A percentile compares a stretch with the other conserved stretches of the same genome.
Evolutionary conservation across 92 coral and sea anemone genomes (phyloP).

Genomic region (Phenganax marumi): DNA sequence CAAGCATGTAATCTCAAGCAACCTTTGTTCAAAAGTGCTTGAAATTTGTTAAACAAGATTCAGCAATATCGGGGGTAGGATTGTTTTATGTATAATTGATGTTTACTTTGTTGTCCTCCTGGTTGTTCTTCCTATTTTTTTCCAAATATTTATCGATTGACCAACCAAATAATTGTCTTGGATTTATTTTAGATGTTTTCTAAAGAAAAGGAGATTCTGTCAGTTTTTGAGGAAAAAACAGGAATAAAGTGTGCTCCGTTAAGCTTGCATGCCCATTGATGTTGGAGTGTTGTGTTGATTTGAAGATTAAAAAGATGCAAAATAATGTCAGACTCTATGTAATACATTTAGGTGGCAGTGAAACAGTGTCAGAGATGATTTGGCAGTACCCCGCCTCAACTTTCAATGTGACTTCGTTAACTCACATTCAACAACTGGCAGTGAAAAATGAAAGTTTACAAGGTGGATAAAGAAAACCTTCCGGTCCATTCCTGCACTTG

Average conservation of each 20-base stretch:
- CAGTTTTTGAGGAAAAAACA: slow-evolving; percentile 64
- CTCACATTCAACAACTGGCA: no score
- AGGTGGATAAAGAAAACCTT: no score
- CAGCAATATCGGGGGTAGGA: neutral
- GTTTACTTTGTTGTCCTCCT: no score
- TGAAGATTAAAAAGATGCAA: no score
- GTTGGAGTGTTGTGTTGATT: neutral
- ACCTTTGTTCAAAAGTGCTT: neutral
- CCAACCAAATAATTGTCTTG: neutral
- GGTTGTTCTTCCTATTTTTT: neutral
- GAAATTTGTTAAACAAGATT: neutral
- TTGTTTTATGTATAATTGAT: no score
- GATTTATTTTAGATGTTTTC: slow-evolving; percentile 68
- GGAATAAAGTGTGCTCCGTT: slow-evolving; percentile 68
- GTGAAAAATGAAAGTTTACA: no score
- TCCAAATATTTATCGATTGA: neutral
- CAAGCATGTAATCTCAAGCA: neutral
- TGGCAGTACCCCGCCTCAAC: no score
- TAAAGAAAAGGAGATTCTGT: slow-evolving; percentile 76
- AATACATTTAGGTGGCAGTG: no score
- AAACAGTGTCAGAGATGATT: no score
- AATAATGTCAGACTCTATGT: no score
- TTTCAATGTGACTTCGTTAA: no score
- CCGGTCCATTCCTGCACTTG: no score
- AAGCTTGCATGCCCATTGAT: slow-evolving; percentile 48